Evolutionary conservation across 2,113 vertebrate genomes (phyloP).

Genomic region (Shinisaurus crocodilurus): DNA sequence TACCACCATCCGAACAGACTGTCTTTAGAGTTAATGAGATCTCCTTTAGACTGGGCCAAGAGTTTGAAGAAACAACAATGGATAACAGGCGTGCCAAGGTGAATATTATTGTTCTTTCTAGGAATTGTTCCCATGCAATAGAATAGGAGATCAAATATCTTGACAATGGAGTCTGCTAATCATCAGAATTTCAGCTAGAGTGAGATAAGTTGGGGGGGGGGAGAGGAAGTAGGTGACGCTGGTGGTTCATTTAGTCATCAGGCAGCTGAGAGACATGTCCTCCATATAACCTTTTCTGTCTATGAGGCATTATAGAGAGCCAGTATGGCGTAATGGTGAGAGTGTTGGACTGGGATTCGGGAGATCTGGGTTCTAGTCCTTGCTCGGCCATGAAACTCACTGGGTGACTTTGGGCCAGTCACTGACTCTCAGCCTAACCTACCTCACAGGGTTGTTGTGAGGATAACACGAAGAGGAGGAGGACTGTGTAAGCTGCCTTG

Average conservation of each 20-base stretch:
- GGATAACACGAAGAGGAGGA: too few species aligned
- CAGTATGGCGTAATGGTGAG: too few species aligned
- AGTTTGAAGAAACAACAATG: conserved; percentile 78
- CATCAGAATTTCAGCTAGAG: neutral
- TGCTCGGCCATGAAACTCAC: too few species aligned
- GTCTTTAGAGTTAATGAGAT: conserved; percentile 77
- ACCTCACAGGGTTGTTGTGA: too few species aligned
- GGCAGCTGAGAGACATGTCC: too few species aligned
- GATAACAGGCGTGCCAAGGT: conserved; percentile 79
- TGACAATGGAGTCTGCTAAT: neutral
- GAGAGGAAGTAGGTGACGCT: neutral
- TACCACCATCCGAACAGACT: conserved; percentile 74
- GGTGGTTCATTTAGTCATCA: neutral
- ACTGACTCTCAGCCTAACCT: too few species aligned
- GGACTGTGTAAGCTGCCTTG: too few species aligned
- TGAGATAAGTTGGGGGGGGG: neutral
- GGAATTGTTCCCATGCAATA: neutral
- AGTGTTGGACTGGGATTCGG: too few species aligned
- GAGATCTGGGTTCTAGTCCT: too few species aligned
- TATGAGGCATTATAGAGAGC: too few species aligned
- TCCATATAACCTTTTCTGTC: neutral
- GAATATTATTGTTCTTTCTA: neutral
- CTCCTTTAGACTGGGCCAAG: conserved; percentile 77
- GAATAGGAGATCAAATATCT: neutral
- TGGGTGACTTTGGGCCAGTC: too few species aligned